phyloP scores from a whole-genome alignment of 2,113 vertebrate species.

The Aramus guarauna region DNA sequence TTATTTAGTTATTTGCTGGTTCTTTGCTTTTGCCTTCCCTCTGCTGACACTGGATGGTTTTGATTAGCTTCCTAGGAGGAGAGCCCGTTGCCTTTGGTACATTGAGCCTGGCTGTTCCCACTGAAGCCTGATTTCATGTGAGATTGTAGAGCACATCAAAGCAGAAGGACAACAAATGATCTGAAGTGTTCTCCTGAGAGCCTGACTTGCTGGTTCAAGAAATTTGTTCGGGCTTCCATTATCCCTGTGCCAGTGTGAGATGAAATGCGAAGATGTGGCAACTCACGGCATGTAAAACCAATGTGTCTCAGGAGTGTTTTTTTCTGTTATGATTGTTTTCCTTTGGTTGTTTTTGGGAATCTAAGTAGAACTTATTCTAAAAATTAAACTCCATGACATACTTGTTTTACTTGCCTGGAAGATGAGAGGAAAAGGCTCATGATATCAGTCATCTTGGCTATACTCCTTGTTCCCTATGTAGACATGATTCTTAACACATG shows the following conservation, averaged over 20 bases:
- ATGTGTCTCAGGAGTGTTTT: background rate
- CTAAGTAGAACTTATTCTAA: background rate
- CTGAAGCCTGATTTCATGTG: background rate
- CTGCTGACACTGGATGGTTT: background rate
- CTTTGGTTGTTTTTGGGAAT: background rate
- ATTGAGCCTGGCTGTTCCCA: background rate
- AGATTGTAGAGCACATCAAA: background rate
- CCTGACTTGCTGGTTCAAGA: background rate
- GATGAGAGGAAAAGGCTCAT: background rate
- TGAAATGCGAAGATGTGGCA: background rate
- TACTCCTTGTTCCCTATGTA: background rate
- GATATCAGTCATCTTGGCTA: background rate
- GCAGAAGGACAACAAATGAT: background rate
- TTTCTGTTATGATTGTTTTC: background rate
- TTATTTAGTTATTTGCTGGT: conserved; percentile 1
- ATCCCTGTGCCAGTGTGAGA: background rate
- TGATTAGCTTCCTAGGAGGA: conserved; percentile 26
- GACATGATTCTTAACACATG: background rate
- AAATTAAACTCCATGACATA: background rate
- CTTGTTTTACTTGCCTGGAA: background rate
- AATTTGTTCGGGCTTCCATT: background rate
- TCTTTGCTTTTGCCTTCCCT: background rate
- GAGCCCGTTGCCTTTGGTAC: background rate
- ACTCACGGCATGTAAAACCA: background rate
- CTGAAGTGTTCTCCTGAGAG: background rate